Conservation (phyloP, 2,888 invertebrate genomes). For the Metallyticus violacea region DNA sequence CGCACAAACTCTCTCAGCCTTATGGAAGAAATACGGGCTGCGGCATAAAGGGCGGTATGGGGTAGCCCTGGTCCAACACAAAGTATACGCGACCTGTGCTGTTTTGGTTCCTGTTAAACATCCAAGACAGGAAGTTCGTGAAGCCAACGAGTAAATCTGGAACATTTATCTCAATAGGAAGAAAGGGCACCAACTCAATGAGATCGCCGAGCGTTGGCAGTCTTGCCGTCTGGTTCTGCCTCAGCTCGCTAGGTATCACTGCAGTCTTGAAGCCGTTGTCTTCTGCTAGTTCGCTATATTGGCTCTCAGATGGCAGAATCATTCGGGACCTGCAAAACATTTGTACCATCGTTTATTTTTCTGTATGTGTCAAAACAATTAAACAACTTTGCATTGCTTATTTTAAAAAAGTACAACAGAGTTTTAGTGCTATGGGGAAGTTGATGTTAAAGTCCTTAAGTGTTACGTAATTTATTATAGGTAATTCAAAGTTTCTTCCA, state of each 20-base stretch:
- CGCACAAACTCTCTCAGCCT: no score
- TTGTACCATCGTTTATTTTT: no score
- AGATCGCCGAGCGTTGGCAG: slow-evolving; percentile 44
- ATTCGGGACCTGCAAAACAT: background rate
- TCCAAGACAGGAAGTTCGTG: slow-evolving; percentile 28
- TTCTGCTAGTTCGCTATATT: background rate
- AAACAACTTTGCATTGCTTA: no score
- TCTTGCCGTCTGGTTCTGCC: background rate
- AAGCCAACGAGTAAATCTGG: slow-evolving; percentile 53
- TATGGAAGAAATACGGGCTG: background rate
- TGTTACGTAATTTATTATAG: no score
- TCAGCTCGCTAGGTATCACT: background rate
- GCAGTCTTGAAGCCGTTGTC: background rate
- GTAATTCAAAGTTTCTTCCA: no score
- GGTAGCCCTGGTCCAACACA: background rate
- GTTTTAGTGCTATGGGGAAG: no score
- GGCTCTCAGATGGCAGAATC: background rate
- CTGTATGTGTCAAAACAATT: no score
- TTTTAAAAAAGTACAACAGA: no score
- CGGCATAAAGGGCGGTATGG: background rate
- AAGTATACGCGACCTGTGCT: background rate
- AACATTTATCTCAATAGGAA: slow-evolving; percentile 63
- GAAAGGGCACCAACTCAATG: slow-evolving; percentile 54
- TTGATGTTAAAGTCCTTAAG: no score
- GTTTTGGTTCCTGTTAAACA: background rate